A percentile compares a stretch with the other conserved stretches of the same genome.
phyloP scores from a whole-genome alignment of 2,797 vertebrate species.

The Aplochiton taeniatus region DNA sequence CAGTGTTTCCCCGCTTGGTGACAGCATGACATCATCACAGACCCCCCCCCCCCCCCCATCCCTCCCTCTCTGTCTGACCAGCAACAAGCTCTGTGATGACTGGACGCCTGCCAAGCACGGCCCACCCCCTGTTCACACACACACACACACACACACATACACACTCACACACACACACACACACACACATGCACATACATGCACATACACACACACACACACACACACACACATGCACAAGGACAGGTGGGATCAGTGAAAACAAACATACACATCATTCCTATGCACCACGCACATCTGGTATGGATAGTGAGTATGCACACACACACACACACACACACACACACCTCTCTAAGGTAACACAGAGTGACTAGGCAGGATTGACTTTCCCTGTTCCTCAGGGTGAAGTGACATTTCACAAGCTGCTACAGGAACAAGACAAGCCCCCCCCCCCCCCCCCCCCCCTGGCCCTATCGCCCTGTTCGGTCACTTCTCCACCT shows the following conservation, averaged over 20 bases:
- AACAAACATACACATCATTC: conserved; percentile 3
- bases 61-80: conserved; percentile 18
- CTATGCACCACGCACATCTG: not conserved
- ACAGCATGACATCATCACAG: conserved; percentile 30
- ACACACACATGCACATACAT: conserved; percentile 2
- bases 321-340: not conserved
- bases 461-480: conserved; percentile 13
- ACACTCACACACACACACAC: conserved; percentile 6
- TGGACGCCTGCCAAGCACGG: conserved; percentile 18
- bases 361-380: too few species aligned
- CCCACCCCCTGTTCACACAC: conserved; percentile 7
- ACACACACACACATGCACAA: conserved; percentile 11
- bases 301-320: too few species aligned
- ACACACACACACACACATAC: conserved; percentile 4
- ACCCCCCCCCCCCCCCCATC: conserved; percentile 14
- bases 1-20: conserved; percentile 28
- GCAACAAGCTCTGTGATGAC: conserved; percentile 27
- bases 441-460: too few species aligned
- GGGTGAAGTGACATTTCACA: too few species aligned
- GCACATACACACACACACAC: conserved; percentile 10
- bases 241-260: conserved; percentile 1
- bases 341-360: not conserved
- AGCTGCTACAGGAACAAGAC: not conserved
- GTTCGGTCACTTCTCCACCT: conserved; percentile 18
- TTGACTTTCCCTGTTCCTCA: too few species aligned